Base-by-base conservation (phyloP, 1,140 invertebrate species). In the Aphis craccivora region DNA sequence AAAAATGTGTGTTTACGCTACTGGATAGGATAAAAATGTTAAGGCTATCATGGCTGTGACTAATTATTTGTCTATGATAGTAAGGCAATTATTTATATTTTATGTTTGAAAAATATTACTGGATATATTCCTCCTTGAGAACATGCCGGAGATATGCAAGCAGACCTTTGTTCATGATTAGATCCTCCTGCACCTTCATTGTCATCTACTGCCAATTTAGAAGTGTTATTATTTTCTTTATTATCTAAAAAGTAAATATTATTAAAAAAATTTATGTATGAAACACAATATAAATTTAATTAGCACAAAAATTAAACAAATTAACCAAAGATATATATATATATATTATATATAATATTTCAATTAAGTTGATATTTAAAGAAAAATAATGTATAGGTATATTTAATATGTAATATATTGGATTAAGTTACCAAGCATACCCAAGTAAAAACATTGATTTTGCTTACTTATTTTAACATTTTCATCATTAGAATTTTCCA, bases 91-190 rank as follows among this genome's bases (percentile, higher is more conserved):
- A 76, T 18, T 76, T 76, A 84, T 48, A 35, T 18, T 53, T 93
- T 45, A 35, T 30, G 37, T 3, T 43, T 35, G 20, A 37, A 81
- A 89, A 90, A 81, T 81, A n/a, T 88, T 96, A 98, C 97, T 90
- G 97, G 97, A 95, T 98, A 98, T 83, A 98, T 97, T 2, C 98
- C 98, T 2, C 98, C 98, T 95, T 98, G 97, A 60, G 97, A 97
- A 94, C 97, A 98, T 9, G 97, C 97, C 3, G 97, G 97, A 0
- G 97, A 98, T 6, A 97, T 97, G 94, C 97, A 98, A 43, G 96
- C 95, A 0, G 96, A 97, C 93, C 96, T 95, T 25, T 96, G 95
- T 40, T 95, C 94, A 94, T 94, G 25, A 35, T 91, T 67, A 60
- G 83, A 92, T 35, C 53, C 55, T 35, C 90, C 84, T 0, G 5